Evolutionary conservation across 2,888 invertebrate species (phyloP).

Genomic region (Cheilosia scutellata): DNA sequence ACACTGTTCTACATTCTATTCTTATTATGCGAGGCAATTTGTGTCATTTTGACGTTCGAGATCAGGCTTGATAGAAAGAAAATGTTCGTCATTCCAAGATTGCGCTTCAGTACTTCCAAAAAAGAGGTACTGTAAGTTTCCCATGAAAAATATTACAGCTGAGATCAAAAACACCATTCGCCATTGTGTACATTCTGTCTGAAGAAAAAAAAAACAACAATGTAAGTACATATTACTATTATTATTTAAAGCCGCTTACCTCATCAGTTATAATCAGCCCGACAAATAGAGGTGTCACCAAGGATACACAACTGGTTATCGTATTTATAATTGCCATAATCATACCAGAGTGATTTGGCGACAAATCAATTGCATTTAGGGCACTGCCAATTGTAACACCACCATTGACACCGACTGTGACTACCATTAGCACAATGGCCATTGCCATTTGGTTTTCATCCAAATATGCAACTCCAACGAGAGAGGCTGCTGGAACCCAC

Average conservation of each 20-base stretch:
- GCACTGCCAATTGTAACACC: conserved; percentile 83
- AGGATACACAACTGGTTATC: conserved; percentile 86
- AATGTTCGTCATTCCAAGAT: conserved; percentile 88
- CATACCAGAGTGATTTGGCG: conserved; percentile 88
- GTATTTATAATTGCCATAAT: conserved; percentile 89
- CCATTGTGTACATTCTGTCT: conserved; percentile 87
- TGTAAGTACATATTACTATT: not conserved
- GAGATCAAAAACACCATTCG: conserved; percentile 89
- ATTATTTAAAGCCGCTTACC: conserved; percentile 79
- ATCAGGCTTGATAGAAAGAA: no score
- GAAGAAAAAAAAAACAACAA: not conserved
- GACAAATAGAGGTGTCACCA: conserved; percentile 86
- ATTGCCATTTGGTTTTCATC: conserved; percentile 81
- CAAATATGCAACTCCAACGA: conserved; percentile 85
- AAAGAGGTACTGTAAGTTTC: conserved; percentile 89
- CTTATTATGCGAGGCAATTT: no score
- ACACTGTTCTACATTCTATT: no score
- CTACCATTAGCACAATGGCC: conserved; percentile 85
- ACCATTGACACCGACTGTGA: conserved; percentile 85
- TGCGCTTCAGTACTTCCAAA: conserved; percentile 88
- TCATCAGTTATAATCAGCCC: conserved; percentile 84
- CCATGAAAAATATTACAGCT: conserved; percentile 88
- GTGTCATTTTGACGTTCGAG: no score
- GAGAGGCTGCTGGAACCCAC: conserved; percentile 85
- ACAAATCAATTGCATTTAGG: conserved; percentile 87